Conservation (phyloP, 1,140 invertebrate species). For the Drosophila insularis region DNA sequence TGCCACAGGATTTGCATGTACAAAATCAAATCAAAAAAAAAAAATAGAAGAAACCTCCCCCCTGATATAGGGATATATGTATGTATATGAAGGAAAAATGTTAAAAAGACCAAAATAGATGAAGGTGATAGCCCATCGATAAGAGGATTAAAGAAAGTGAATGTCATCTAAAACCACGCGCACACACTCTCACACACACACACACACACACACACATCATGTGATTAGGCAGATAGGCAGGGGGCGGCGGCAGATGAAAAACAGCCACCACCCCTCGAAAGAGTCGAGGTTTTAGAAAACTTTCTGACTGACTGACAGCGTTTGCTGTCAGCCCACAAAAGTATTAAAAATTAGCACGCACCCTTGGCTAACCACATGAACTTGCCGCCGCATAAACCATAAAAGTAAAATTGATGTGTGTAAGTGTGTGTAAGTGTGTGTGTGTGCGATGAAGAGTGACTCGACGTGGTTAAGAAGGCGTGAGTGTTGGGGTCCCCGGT, state of each 20-base stretch:
- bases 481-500: not conserved
- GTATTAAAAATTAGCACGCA: slow-evolving; percentile 3
- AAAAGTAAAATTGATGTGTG: slow-evolving; percentile 1
- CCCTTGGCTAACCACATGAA: slow-evolving; percentile 5
- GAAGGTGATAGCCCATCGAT: slow-evolving; percentile 11
- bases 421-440: not conserved
- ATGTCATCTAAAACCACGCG: not conserved
- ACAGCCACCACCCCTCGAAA: not conserved
- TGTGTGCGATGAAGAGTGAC: not conserved
- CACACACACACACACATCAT: slow-evolving; percentile 4
- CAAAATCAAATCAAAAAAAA: not conserved
- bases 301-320: not conserved
- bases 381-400: slow-evolving; percentile 8
- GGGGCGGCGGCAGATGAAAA: not conserved
- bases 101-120: slow-evolving; percentile 4
- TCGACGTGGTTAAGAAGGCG: not conserved
- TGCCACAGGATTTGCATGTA: slow-evolving; percentile 9
- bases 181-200: not conserved
- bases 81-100: not conserved
- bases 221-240: slow-evolving; percentile 1
- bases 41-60: too few relatives aligned
- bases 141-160: slow-evolving; percentile 6
- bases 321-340: not conserved
- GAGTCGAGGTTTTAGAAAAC: not conserved
- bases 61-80: not conserved